phyloP scores from a whole-genome alignment of 2,888 invertebrate genomes.

The Cephus pygmeus region DNA sequence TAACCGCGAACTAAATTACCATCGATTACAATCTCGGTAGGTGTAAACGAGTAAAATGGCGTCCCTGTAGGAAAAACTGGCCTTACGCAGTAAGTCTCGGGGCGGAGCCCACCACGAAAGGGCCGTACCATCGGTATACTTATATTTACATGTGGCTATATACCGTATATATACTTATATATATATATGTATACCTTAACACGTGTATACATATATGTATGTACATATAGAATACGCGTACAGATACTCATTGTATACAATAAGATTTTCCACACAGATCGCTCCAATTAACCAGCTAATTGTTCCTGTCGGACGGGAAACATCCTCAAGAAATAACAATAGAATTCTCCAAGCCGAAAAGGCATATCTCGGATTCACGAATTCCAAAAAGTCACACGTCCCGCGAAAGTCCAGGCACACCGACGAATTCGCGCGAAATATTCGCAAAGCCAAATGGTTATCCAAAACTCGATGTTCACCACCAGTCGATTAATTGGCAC shows the following conservation, averaged over 20 bases:
- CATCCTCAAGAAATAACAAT: neutral
- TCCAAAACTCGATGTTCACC: neutral
- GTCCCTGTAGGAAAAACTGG: constrained; percentile 12
- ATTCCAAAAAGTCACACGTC: constrained; percentile 11
- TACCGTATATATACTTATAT: constrained; percentile 4
- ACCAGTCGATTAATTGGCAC: neutral
- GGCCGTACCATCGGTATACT: neutral
- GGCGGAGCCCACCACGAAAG: constrained; percentile 21
- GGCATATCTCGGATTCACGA: constrained; percentile 2
- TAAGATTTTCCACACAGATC: constrained; percentile 19
- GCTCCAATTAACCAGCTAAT: constrained; percentile 43
- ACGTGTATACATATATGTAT: too few relatives aligned
- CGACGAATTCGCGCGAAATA: neutral
- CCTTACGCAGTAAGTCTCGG: constrained; percentile 16
- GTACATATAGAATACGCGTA: neutral
- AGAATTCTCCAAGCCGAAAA: neutral
- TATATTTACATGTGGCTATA: too few relatives aligned
- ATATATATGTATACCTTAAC: too few relatives aligned
- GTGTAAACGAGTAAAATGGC: constrained; percentile 46
- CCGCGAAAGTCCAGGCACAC: neutral
- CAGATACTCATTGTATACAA: neutral
- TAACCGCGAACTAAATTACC: neutral
- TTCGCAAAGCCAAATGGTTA: neutral
- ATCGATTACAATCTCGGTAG: constrained; percentile 39
- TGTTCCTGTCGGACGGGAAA: constrained; percentile 12